A percentile compares a stretch with the other conserved stretches of the same genome.
These are phyloP conservation scores for Polymixis flavicincta DNA, from an alignment of 2,888 invertebrate species.

Conservation along the genomic window DNA sequence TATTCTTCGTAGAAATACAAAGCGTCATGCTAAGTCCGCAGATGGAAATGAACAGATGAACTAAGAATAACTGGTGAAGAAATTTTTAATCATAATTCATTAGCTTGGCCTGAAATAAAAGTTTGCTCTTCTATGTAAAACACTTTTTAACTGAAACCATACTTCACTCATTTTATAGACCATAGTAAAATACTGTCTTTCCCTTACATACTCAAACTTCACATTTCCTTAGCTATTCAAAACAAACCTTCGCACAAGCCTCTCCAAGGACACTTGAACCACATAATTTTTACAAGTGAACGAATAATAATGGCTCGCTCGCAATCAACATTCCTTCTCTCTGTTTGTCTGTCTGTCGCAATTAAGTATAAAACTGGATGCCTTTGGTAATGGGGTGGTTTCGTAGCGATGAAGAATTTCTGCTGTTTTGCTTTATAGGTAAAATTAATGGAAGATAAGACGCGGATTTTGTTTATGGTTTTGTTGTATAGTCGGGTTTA, in stretches of 20 bases:
- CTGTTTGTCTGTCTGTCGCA: constrained; percentile 47
- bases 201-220: neutral
- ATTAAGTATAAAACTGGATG: constrained; percentile 53
- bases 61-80: too few species aligned
- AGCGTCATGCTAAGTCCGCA: too few species aligned
- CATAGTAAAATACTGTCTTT: too few species aligned
- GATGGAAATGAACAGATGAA: too few species aligned
- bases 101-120: too few species aligned
- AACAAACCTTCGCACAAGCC: neutral
- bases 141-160: too few species aligned
- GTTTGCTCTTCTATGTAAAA: too few species aligned
- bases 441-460: constrained; percentile 37
- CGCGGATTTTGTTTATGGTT: constrained; percentile 13
- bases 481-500: neutral
- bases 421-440: constrained; percentile 27
- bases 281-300: constrained; percentile 54
- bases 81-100: too few species aligned
- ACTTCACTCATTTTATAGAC: too few species aligned
- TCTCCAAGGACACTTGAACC: constrained; percentile 7
- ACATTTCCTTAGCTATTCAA: neutral
- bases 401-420: constrained; percentile 45
- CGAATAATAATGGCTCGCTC: constrained; percentile 42
- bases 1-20: too few species aligned
- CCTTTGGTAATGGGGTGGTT: constrained; percentile 42
- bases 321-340: constrained; percentile 64